Percentiles rank a stretch among this genome's conserved stretches.
Conservation (phyloP, 1,140 invertebrate genomes). For the Zaprionus lachaisei region DNA sequence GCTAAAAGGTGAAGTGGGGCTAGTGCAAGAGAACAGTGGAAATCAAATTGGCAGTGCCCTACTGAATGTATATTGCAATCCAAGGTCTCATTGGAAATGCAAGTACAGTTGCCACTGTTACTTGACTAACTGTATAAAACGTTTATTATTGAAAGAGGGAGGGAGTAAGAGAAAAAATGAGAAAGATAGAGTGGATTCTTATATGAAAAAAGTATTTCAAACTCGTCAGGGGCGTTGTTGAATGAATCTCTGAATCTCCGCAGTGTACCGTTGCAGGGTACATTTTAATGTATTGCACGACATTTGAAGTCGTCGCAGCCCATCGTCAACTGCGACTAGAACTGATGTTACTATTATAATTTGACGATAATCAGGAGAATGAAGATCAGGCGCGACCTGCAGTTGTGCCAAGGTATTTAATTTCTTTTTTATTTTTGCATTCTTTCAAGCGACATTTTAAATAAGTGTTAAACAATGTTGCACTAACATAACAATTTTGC, state of each 20-base stretch:
- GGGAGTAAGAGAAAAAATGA: too few relatives aligned
- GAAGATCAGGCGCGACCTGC: not conserved
- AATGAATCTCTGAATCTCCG: too few relatives aligned
- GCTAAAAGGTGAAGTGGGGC: not conserved
- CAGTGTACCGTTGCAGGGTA: too few relatives aligned
- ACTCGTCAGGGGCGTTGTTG: too few relatives aligned
- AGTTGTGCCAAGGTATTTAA: not conserved
- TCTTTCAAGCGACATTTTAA: not conserved
- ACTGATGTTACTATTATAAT: not conserved
- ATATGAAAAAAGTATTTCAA: too few relatives aligned
- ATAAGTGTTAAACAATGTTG: constrained; percentile 1
- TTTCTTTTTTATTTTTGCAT: not conserved
- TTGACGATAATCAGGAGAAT: not conserved
- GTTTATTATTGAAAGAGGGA: not conserved
- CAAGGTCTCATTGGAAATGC: constrained; percentile 54
- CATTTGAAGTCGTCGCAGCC: too few relatives aligned
- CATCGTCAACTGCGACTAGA: not conserved
- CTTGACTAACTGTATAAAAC: not conserved
- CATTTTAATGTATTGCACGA: too few relatives aligned
- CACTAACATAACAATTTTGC: not conserved
- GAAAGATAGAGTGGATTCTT: too few relatives aligned
- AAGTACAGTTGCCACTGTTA: constrained; percentile 18
- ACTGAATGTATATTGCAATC: constrained; percentile 58
- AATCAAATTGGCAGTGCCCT: constrained; percentile 61
- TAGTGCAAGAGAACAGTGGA: not conserved